Conservation (phyloP, 2,888 invertebrate genomes). For the Pristionchus entomophagus region DNA sequence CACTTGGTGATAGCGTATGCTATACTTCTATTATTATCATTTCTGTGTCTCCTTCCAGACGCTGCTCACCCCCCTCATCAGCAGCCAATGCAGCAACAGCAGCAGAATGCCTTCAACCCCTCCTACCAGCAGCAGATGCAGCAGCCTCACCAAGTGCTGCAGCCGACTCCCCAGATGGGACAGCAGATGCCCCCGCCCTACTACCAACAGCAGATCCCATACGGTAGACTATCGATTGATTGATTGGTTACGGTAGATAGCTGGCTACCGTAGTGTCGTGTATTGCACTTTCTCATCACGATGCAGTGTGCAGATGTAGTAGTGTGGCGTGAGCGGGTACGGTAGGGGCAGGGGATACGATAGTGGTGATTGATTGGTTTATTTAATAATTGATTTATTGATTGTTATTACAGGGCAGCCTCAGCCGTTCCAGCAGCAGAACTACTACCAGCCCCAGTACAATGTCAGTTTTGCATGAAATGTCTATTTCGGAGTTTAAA, state of each 20-base stretch:
- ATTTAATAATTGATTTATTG: neutral
- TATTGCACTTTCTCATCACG: neutral
- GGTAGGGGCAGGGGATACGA: neutral
- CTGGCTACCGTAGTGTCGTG: neutral
- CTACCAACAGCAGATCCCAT: slow-evolving; percentile 57
- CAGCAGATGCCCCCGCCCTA: slow-evolving; percentile 53
- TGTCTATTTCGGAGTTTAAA: neutral
- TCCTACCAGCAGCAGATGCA: slow-evolving; percentile 51
- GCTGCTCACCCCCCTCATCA: slow-evolving; percentile 45
- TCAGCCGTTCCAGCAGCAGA: slow-evolving; percentile 62
- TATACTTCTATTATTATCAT: neutral
- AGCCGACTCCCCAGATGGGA: slow-evolving; percentile 53
- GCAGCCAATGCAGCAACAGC: slow-evolving; percentile 43
- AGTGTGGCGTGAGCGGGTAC: neutral
- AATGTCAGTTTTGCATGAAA: neutral
- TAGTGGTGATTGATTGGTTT: neutral
- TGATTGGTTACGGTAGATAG: neutral
- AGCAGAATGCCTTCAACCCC: slow-evolving; percentile 42
- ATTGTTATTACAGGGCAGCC: slow-evolving; percentile 57
- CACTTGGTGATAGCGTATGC: neutral
- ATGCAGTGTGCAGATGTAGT: slow-evolving; percentile 10
- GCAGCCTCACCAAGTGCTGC: slow-evolving; percentile 54
- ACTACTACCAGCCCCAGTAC: slow-evolving; percentile 55
- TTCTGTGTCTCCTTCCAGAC: neutral
- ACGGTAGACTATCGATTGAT: slow-evolving; percentile 47